phyloP scores from a whole-genome alignment of 23 tunicate species.

The Botrylloides violaceus region DNA sequence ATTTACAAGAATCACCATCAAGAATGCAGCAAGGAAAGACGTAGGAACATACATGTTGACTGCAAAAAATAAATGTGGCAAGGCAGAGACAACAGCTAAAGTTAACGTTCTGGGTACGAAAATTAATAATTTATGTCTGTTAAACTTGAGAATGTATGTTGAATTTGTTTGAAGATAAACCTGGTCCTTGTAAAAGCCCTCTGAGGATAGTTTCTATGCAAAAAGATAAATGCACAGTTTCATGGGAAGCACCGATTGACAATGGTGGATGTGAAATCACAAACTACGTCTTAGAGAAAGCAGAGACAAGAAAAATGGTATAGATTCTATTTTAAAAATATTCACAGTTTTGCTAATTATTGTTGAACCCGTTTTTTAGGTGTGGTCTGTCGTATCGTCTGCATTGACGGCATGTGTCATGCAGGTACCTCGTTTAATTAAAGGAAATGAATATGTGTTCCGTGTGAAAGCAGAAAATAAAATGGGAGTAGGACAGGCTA shows the following conservation, averaged over 20 bases:
- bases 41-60: conserved; percentile 61
- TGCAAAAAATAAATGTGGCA: conserved; percentile 65
- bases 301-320: conserved; percentile 28
- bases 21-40: conserved; percentile 52
- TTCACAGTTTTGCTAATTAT: not conserved
- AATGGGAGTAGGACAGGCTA: conserved; percentile 37
- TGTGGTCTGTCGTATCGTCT: conserved; percentile 24
- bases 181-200: conserved; percentile 32
- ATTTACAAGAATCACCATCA: conserved; percentile 30
- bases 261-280: conserved; percentile 36
- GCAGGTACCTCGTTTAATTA: conserved; percentile 26
- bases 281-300: conserved; percentile 29
- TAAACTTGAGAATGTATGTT: not conserved
- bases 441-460: conserved; percentile 49
- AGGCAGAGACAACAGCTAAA: conserved; percentile 35
- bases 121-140: not conserved
- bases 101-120: conserved; percentile 51
- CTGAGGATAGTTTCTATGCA: conserved; percentile 18
- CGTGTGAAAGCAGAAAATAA: conserved; percentile 42
- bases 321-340: not conserved
- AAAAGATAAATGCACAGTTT: conserved; percentile 29
- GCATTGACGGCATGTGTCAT: conserved; percentile 17
- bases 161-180: conserved; percentile 8
- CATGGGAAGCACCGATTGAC: conserved; percentile 29
- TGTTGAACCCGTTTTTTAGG: not conserved